Conservation (phyloP, 2,113 vertebrate genomes). For the Stigmatopora nigra region DNA sequence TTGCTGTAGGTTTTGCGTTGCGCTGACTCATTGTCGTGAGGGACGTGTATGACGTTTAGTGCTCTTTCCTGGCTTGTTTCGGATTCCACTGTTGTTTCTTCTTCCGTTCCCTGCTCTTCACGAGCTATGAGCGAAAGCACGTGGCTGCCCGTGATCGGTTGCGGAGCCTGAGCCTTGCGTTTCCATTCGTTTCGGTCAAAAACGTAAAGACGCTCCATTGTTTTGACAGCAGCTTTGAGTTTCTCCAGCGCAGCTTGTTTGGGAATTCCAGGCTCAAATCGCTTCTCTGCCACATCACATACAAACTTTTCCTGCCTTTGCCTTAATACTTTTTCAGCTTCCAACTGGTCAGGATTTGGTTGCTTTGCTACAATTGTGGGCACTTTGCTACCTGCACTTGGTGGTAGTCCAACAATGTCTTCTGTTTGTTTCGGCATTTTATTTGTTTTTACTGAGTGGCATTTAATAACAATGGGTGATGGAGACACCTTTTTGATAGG, state of each 20-base stretch:
- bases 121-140: constrained; percentile 83
- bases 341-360: constrained; percentile 66
- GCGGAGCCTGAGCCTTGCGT: constrained; percentile 78
- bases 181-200: constrained; percentile 91
- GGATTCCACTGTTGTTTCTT: constrained; percentile 9
- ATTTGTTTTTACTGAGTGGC: constrained; percentile 80
- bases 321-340: constrained; percentile 64
- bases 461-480: constrained; percentile 85
- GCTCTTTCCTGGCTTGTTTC: constrained; percentile 21
- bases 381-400: constrained; percentile 65
- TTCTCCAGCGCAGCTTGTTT: constrained; percentile 86
- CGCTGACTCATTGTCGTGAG: constrained; percentile 36
- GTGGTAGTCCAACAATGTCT: constrained; percentile 62
- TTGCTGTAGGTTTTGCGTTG: constrained; percentile 50
- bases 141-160: constrained; percentile 78
- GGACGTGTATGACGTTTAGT: constrained; percentile 41
- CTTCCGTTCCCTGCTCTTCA: constrained; percentile 61
- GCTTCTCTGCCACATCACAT: constrained; percentile 62
- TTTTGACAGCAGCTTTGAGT: constrained; percentile 87
- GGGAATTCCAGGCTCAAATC: constrained; percentile 53
- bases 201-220: constrained; percentile 94
- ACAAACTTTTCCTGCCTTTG: constrained; percentile 70
- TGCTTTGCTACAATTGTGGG: constrained; percentile 67
- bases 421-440: constrained; percentile 31
- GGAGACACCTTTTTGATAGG: constrained; percentile 60